phyloP scores from a whole-genome alignment of 1,140 invertebrate genomes.

The Saccostrea echinata region DNA sequence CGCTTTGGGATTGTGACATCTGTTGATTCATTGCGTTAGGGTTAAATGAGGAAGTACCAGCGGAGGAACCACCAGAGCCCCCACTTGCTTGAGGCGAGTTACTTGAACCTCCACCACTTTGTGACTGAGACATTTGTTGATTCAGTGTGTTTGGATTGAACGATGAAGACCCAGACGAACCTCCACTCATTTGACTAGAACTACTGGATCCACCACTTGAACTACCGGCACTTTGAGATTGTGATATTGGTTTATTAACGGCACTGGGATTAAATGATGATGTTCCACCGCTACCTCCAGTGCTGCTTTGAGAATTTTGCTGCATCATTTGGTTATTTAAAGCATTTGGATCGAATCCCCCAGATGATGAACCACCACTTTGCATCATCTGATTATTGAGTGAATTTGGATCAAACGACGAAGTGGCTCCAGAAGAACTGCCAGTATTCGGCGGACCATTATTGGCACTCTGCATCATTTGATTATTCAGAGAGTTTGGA shows the following conservation, averaged over 20 bases:
- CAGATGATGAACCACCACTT: slow-evolving; percentile 37
- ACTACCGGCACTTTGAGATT: slow-evolving; percentile 9
- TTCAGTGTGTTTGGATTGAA: slow-evolving; percentile 54
- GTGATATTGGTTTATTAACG: slow-evolving; percentile 44
- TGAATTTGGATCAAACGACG: slow-evolving; percentile 55
- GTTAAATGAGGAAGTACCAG: slow-evolving; percentile 39
- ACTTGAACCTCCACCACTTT: slow-evolving; percentile 28
- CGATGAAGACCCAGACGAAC: not conserved
- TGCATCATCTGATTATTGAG: slow-evolving; percentile 48
- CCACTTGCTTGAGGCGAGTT: not conserved
- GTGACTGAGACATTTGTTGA: slow-evolving; percentile 43
- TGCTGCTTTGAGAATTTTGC: slow-evolving; percentile 20
- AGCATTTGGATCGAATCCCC: slow-evolving; percentile 55
- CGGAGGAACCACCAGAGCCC: not conserved
- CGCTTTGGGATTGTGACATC: slow-evolving; percentile 5
- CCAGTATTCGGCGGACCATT: slow-evolving; percentile 42
- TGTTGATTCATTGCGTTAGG: slow-evolving; percentile 45
- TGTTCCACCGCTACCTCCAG: slow-evolving; percentile 29
- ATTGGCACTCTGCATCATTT: slow-evolving; percentile 50
- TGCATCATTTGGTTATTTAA: slow-evolving; percentile 50
- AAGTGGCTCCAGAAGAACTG: slow-evolving; percentile 15
- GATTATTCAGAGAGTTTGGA: slow-evolving; percentile 52
- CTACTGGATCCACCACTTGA: slow-evolving; percentile 32
- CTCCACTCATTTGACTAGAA: not conserved
- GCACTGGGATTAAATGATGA: slow-evolving; percentile 52